Conservation (phyloP, 2,797 vertebrate genomes). For the Ciconia nigra region DNA sequence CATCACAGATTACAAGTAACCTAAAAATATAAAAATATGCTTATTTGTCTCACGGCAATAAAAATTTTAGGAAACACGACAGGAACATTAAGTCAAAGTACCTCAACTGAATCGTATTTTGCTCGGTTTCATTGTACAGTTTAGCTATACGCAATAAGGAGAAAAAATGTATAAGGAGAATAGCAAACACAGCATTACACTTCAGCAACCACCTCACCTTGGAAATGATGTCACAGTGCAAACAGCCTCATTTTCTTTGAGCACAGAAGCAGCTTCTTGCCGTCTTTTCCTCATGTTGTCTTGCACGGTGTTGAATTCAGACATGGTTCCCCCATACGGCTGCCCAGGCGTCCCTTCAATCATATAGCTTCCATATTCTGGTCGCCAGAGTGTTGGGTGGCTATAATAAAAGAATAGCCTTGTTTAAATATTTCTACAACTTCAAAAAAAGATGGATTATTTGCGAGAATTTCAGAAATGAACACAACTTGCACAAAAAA, state of each 20-base stretch:
- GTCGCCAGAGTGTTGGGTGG: conserved; percentile 97
- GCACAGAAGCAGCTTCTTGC: conserved; percentile 86
- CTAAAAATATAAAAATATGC: neutral
- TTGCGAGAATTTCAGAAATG: neutral
- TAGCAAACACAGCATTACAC: neutral
- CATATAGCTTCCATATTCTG: conserved; percentile 98
- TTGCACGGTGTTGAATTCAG: conserved; percentile 98
- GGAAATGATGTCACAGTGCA: conserved; percentile 95
- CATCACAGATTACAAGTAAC: neutral
- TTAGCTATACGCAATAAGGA: neutral
- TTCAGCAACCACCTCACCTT: conserved; percentile 76
- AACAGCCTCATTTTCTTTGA: conserved; percentile 85
- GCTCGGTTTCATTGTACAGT: neutral
- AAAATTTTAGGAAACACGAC: neutral
- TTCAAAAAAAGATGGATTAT: neutral
- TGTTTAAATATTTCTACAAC: neutral
- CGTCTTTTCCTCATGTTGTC: conserved; percentile 96
- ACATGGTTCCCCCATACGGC: conserved; percentile 97
- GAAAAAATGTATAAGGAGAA: neutral
- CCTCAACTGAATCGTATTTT: neutral
- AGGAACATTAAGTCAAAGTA: neutral
- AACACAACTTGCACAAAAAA: neutral
- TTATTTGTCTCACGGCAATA: neutral
- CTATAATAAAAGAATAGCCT: conserved; percentile 64
- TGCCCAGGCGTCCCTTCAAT: conserved; percentile 97